phyloP scores from a whole-genome alignment of 1,140 invertebrate species.

The Drosophila triauraria region DNA sequence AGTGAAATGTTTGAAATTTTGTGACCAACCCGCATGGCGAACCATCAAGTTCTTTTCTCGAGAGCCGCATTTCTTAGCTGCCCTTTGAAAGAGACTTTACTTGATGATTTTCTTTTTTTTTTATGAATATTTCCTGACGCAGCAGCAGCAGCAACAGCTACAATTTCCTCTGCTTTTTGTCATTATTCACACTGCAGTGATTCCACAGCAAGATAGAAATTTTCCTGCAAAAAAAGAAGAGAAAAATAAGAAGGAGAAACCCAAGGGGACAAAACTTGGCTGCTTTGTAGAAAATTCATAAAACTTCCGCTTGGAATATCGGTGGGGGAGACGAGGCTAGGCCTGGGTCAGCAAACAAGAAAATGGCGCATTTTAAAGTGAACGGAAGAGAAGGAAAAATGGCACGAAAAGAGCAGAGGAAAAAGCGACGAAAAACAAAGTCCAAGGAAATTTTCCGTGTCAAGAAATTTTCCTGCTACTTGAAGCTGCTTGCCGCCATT shows the following conservation, averaged over 20 bases:
- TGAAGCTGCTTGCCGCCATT: constrained; percentile 55
- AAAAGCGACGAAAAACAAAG: constrained; percentile 36
- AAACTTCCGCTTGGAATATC: constrained; percentile 74
- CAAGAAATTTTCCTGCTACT: constrained; percentile 51
- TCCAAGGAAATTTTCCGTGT: constrained; percentile 61
- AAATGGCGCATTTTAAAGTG: constrained; percentile 83
- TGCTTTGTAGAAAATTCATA: constrained; percentile 82
- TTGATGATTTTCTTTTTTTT: constrained; percentile 62
- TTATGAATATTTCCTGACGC: constrained; percentile 79
- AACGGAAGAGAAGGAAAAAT: constrained; percentile 12
- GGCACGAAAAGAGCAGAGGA: not conserved
- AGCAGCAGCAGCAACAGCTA: constrained; percentile 46
- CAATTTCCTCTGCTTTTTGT: constrained; percentile 48
- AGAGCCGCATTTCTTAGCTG: constrained; percentile 28
- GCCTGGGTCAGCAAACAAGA: constrained; percentile 67
- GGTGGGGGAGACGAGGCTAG: constrained; percentile 2
- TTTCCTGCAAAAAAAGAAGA: constrained; percentile 19
- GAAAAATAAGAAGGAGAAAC: constrained; percentile 21
- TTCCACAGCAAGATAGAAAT: constrained; percentile 64
- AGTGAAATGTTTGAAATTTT: constrained; percentile 31
- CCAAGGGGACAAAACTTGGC: constrained; percentile 64
- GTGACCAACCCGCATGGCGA: constrained; percentile 62
- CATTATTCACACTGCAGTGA: constrained; percentile 81
- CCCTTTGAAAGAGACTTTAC: constrained; percentile 29
- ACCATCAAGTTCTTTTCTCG: constrained; percentile 27